Base-by-base conservation (phyloP, 1,140 invertebrate genomes). In the Eufriesea mexicana region DNA sequence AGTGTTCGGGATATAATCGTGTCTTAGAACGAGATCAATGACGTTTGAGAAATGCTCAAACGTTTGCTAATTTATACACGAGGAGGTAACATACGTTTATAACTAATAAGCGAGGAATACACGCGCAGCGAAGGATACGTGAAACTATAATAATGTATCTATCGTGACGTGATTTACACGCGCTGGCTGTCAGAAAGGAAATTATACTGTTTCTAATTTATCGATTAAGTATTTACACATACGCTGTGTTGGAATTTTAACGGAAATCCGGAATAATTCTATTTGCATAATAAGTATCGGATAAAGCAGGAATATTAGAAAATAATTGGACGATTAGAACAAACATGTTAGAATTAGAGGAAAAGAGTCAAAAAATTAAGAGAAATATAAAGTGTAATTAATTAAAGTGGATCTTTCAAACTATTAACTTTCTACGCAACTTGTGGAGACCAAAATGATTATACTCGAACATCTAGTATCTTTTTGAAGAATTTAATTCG, bases 121-220 rank as follows among this genome's bases (percentile, higher is more conserved):
- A 4, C 12, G 12, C 12, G 14, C 20, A 42, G 8, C 23, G 4
- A 35, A 35, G 35, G 35, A 35, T 35, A 4, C 35, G 4, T 18
- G 71, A 73, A 59, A 73, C 71, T 55, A 59, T 73, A 64, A 76
- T 35, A 76, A 51, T 5, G 45, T 42, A 64, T 64, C 59, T 64
- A 47, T 64, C 47, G 28, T 76, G 66, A 76, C 23, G 59, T 61
- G 49, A 77, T 67, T 67, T 77, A 23, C 62, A 55, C 64, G 45
- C 10, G 18, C 14, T 28, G 35, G 28, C 67, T 66, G 62, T 66
- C 62, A 45, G 14, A 78, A 28, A 20, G 0, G 6, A 25, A 68
- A 78, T 45, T 14, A 67, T 55, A 20, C 45, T 45, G 64, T 49
- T n/a, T 57, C 42, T 47, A 51, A 2, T 25, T 12, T n/a, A 28